A percentile compares a stretch with the other conserved stretches of the same genome.
Evolutionary conservation across 2,888 invertebrate species (phyloP).

Genomic region (Drymonia ruficornis): DNA sequence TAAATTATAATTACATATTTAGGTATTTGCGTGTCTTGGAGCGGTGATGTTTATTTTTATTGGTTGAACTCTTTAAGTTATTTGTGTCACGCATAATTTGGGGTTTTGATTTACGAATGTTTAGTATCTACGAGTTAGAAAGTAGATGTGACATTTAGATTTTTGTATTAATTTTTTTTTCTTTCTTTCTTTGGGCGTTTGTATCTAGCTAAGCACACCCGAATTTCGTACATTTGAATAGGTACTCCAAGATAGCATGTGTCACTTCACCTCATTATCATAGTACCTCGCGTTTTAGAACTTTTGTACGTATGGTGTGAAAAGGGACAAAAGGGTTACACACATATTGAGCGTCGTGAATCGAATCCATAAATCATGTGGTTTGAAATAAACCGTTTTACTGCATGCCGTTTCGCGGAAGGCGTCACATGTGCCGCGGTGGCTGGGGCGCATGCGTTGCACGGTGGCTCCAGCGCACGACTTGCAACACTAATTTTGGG

Average conservation of each 20-base stretch:
- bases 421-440: constrained; percentile 41
- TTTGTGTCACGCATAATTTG: too few species aligned
- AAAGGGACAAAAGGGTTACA: not conserved
- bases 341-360: constrained; percentile 6
- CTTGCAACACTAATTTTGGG: constrained; percentile 33
- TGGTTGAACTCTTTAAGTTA: not conserved
- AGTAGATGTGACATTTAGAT: too few species aligned
- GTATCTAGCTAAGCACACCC: too few species aligned
- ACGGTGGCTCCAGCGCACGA: constrained; percentile 25
- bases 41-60: constrained; percentile 1
- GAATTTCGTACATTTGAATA: too few species aligned
- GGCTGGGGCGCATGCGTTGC: constrained; percentile 17
- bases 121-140: too few species aligned
- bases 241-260: too few species aligned
- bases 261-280: too few species aligned
- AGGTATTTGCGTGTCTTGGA: not conserved
- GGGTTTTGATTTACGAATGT: too few species aligned
- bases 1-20: constrained; percentile 7
- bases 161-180: too few species aligned
- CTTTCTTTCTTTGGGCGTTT: too few species aligned
- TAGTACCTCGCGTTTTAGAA: too few species aligned
- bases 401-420: constrained; percentile 53
- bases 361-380: constrained; percentile 41
- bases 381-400: constrained; percentile 51
- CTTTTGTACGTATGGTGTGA: too few species aligned